phyloP scores from a whole-genome alignment of 1,140 invertebrate species.

The Brachionus calyciflorus region DNA sequence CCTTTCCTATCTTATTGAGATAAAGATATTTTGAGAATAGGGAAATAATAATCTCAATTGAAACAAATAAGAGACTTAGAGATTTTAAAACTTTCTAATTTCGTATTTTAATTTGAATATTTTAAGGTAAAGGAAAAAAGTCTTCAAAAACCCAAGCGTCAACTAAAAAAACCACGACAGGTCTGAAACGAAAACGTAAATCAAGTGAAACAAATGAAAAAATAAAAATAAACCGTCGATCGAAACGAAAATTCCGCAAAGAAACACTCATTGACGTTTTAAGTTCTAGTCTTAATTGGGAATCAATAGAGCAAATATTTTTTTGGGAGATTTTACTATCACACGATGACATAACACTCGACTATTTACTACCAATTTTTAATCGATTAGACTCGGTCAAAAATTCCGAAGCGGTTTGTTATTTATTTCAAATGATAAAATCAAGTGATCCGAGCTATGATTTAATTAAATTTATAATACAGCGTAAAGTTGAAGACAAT shows the following conservation, averaged over 20 bases:
- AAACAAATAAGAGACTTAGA: too few relatives aligned
- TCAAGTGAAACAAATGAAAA: conserved; percentile 15
- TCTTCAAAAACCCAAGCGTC: not conserved
- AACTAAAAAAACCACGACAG: conserved; percentile 8
- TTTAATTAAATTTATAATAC: conserved; percentile 15
- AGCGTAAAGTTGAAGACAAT: conserved; percentile 29
- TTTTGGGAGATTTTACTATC: conserved; percentile 34
- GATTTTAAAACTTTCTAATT: not conserved
- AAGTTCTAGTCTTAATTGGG: conserved; percentile 31
- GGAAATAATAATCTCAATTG: too few relatives aligned
- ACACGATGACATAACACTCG: conserved; percentile 5
- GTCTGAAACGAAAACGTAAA: conserved; percentile 20
- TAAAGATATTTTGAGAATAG: too few relatives aligned
- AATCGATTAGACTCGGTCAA: conserved; percentile 3
- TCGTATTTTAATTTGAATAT: not conserved
- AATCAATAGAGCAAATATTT: conserved; percentile 31
- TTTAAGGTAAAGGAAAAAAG: too few relatives aligned
- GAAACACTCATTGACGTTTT: conserved; percentile 16
- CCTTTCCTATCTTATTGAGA: too few relatives aligned
- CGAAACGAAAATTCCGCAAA: conserved; percentile 21
- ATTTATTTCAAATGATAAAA: conserved; percentile 45
- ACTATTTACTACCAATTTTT: conserved; percentile 27
- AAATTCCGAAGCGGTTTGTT: conserved; percentile 35
- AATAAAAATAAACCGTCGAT: not conserved
- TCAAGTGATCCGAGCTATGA: not conserved